Evolutionary conservation across 2,888 invertebrate genomes (phyloP).

Genomic region (Torymus tubicola): DNA sequence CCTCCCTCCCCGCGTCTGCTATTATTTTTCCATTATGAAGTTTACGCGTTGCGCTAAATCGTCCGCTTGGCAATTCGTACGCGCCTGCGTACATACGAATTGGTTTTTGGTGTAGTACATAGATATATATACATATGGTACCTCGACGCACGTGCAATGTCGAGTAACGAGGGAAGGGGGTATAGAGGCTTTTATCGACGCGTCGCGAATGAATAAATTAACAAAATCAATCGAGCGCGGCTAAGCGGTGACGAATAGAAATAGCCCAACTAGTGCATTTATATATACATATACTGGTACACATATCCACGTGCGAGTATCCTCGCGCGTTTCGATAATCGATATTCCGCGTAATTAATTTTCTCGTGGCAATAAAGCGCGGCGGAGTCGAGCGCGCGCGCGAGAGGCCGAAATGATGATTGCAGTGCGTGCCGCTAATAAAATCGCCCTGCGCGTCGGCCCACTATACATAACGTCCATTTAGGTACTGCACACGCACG

Average conservation of each 20-base stretch:
- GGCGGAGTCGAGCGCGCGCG: not conserved
- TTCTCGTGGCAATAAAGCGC: slow-evolving; percentile 47
- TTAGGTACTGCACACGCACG: not conserved
- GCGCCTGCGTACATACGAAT: not conserved
- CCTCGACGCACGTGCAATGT: not conserved
- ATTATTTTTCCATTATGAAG: slow-evolving; percentile 55
- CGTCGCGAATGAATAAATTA: slow-evolving; percentile 53
- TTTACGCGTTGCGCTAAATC: slow-evolving; percentile 37
- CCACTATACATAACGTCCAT: slow-evolving; percentile 23
- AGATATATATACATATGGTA: no score
- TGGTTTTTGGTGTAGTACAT: slow-evolving; percentile 21
- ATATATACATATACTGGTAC: no score
- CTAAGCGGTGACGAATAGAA: slow-evolving; percentile 52
- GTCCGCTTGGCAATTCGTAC: slow-evolving; percentile 24
- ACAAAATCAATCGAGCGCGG: slow-evolving; percentile 52
- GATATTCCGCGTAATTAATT: slow-evolving; percentile 55
- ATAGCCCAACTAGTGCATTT: slow-evolving; percentile 4
- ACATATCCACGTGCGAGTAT: no score
- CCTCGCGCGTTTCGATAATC: slow-evolving; percentile 38
- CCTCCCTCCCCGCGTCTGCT: no score
- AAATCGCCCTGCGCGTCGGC: slow-evolving; percentile 33
- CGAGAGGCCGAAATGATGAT: slow-evolving; percentile 37
- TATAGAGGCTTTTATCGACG: not conserved
- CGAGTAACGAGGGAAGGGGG: not conserved
- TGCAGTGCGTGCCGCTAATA: slow-evolving; percentile 49